Base-by-base conservation (phyloP, 2,113 vertebrate species). In the Misgurnus mizolepis region DNA sequence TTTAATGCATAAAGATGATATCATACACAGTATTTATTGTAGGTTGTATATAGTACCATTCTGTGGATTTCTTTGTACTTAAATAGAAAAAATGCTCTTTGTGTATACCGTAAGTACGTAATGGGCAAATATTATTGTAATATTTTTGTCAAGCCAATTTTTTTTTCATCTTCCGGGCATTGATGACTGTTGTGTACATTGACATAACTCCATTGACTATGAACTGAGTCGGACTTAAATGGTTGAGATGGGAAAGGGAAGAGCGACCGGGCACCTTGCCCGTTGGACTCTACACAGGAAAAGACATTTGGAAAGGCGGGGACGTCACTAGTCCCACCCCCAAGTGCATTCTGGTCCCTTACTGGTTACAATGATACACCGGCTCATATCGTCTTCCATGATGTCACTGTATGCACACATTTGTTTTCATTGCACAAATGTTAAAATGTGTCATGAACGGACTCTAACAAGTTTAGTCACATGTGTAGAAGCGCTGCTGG, bases 21-120 rank as follows among this genome's bases (percentile, higher is more conserved):
- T 90, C 87, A 91, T 89, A 91, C 91, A 92, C 84, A 90, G 92
- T 97, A 95, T 97, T 96, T 97, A 97, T 96, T 95, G 93, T 93
- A 94, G 95, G 93, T 93, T 95, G 95, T 95, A 96, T 85, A 92
- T 92, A 95, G 91, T 91, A 91, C 89, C 85, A 92, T 93, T 92
- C 90, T 90, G 93, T 93, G 92, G 90, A 93, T 92, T 92, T 90
- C 91, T 93, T 93, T 93, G 90, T 93, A 92, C 91, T 88, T 91
- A 81, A 88, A 89, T 85, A 91, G 86, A 76, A 84, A 86, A 66
- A 90, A 86, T 87, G 92, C 91, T 92, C 89, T 91, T 90, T 91
- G 89, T 94, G 91, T 92, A 92, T 89, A 92, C 22, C 22, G 22
- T 34, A 34, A 90, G 88, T 92, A 91, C 88, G 86, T 91, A 88